Evolutionary conservation across 2,113 vertebrate species (phyloP), one percentile per base, ranked within the genome.

Genomic region (Taxidea taxus): DNA sequence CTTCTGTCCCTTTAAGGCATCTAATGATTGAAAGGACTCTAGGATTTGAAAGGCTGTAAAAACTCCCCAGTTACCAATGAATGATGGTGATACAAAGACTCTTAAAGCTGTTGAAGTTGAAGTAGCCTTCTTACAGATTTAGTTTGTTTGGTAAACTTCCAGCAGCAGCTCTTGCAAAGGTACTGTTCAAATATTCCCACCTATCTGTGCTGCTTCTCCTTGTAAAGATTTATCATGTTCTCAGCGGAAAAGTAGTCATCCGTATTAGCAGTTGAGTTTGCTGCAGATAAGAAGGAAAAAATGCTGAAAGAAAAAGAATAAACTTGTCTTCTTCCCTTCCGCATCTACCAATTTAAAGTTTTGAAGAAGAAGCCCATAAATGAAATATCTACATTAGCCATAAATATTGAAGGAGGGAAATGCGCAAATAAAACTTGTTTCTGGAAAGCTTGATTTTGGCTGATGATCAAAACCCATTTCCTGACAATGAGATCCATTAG

Each of bases 1-100:
- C 96, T 98, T 98, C 99, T 99, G 98, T 98, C 98, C 98, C 98
- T 99, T 99, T 98, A 99, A 99, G 98, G 98, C 98, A 98, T 98
- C 96, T 98, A 93, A 97, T 98, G 98, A 98, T 98, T 98, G 98
- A 99, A 98, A 98, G 98, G 98, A 98, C 95, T 98, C 96, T 96
- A 97, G 96, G 96, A 97, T 98, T 98, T 98, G 98, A 98, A 98
- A 98, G 98, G 91, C 96, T 98, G 84, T 98, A 98, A 98, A 98
- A 98, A 97, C 97, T 99, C 98, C 98, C 97, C 91, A 94, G 98
- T 98, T 98, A 94, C 98, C 98, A 92, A 88, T 86, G 93, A 98
- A 75, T n/a, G 18, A 97, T 97, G 90, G 95, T 78, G 94, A 97
- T 58, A 91, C 93, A 94, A 98, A 97, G 96, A 98, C 82, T 80